phyloP scores from a whole-genome alignment of 64 coral and sea anemone genomes.

The Trachythela sp. region DNA sequence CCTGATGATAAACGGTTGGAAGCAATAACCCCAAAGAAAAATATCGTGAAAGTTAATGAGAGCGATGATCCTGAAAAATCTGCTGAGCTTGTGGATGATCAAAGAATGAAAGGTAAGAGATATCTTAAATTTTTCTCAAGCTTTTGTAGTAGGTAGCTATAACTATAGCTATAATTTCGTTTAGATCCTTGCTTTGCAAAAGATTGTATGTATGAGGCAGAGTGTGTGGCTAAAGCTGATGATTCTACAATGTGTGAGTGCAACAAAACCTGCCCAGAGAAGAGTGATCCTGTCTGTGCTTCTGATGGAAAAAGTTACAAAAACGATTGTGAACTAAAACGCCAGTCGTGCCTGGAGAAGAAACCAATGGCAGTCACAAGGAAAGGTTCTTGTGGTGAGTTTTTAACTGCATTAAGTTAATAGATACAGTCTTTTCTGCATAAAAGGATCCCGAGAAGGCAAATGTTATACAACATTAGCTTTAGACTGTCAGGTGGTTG shows the following conservation, averaged over 20 bases:
- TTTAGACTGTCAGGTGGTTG: too few relatives aligned
- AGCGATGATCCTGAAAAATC: neutral
- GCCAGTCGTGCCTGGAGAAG: neutral
- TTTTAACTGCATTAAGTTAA: too few relatives aligned
- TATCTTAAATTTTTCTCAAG: too few relatives aligned
- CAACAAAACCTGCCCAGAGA: neutral
- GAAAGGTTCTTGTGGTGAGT: neutral
- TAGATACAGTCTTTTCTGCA: too few relatives aligned
- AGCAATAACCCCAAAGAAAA: conserved; percentile 38
- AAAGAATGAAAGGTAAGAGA: neutral
- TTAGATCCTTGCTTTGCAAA: neutral
- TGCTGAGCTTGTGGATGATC: neutral
- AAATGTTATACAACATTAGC: too few relatives aligned
- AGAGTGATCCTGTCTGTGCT: neutral
- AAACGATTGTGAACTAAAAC: neutral
- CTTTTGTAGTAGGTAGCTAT: too few relatives aligned
- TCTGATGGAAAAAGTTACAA: neutral
- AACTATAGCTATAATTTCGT: neutral
- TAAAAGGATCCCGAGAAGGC: too few relatives aligned
- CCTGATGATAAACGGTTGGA: conserved; percentile 48
- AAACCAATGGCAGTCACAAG: neutral
- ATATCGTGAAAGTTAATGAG: neutral
- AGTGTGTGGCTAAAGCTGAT: neutral
- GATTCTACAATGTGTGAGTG: neutral
- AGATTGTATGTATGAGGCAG: neutral